A percentile compares a stretch with the other conserved stretches of the same genome.
Conservation (phyloP, 35 echinoderm and acorn worm species). For the Ophioderma brevispina region DNA sequence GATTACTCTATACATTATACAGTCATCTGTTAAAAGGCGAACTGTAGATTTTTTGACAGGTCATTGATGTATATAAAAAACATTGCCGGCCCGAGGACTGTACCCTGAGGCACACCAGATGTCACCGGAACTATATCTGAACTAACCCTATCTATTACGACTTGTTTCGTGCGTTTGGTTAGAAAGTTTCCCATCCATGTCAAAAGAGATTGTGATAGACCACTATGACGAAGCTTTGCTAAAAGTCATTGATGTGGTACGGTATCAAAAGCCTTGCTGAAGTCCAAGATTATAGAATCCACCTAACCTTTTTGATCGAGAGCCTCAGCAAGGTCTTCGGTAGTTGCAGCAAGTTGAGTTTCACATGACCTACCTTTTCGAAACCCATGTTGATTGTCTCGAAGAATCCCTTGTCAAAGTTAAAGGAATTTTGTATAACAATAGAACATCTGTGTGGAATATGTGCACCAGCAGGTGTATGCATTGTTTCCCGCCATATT, state of each 20-base stretch:
- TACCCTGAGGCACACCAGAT: slow-evolving; percentile 58
- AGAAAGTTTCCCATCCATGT: slow-evolving; percentile 32
- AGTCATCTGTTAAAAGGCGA: slow-evolving; percentile 32
- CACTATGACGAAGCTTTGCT: slow-evolving; percentile 1
- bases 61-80: slow-evolving; percentile 31
- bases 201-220: neutral
- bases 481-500: too few relatives aligned
- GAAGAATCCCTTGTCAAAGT: neutral
- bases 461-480: too few relatives aligned
- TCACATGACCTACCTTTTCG: slow-evolving; percentile 31
- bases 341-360: slow-evolving; percentile 18
- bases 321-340: slow-evolving; percentile 10
- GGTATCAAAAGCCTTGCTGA: slow-evolving; percentile 35
- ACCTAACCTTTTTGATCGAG: slow-evolving; percentile 1
- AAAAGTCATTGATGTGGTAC: slow-evolving; percentile 17
- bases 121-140: slow-evolving; percentile 1
- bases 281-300: slow-evolving; percentile 22
- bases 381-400: slow-evolving; percentile 35
- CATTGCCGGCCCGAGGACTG: neutral
- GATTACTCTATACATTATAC: slow-evolving; percentile 27
- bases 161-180: slow-evolving; percentile 14
- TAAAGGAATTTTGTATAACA: too few relatives aligned
- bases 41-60: slow-evolving; percentile 14
- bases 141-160: slow-evolving; percentile 19
- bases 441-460: too few relatives aligned